Conservation (phyloP, 1,140 invertebrate species). For the Drosophila asahinai region DNA sequence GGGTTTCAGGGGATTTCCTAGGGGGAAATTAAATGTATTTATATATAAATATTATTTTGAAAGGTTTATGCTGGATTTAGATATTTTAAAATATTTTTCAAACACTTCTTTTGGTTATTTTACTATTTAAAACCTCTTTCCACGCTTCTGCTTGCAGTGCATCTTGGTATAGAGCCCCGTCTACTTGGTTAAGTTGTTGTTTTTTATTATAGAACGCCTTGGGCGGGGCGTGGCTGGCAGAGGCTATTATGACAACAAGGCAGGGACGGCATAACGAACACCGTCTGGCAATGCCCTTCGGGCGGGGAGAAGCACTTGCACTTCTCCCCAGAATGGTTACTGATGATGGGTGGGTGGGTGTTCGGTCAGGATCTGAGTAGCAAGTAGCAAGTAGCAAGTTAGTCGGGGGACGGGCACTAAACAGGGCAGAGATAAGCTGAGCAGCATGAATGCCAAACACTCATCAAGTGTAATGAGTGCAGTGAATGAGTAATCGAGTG, state of each 20-base stretch:
- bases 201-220: conserved; percentile 67
- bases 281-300: conserved; percentile 31
- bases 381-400: conserved; percentile 8
- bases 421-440: conserved; percentile 47
- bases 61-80: no score
- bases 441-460: conserved; percentile 32
- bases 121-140: background rate
- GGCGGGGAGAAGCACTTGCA: background rate
- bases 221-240: conserved; percentile 51
- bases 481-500: conserved; percentile 55
- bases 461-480: conserved; percentile 48
- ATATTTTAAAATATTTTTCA: background rate
- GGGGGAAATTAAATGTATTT: no score
- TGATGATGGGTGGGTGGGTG: no score
- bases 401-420: background rate
- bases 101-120: no score
- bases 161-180: conserved; percentile 32
- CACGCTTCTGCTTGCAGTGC: background rate
- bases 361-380: background rate
- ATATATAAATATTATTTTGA: no score
- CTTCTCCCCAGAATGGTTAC: no score
- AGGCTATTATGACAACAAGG: conserved; percentile 67
- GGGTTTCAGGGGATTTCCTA: no score
- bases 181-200: conserved; percentile 80
- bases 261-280: conserved; percentile 6